Evolutionary conservation across 2,113 vertebrate species (phyloP).

Genomic region (Pogona vitticeps): DNA sequence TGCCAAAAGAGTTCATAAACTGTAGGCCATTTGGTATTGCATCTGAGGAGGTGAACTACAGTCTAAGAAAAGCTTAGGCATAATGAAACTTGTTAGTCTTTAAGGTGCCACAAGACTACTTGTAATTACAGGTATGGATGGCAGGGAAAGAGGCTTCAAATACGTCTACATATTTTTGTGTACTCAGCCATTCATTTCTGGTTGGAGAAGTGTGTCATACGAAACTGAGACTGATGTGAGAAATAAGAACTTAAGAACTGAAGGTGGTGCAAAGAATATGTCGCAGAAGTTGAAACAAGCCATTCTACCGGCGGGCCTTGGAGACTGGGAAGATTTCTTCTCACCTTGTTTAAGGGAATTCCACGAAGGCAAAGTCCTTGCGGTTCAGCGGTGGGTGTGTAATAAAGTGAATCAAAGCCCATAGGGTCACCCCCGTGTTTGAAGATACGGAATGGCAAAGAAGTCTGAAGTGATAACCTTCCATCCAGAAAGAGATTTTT

Average conservation of each 20-base stretch:
- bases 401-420: neutral
- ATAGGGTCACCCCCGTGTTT: constrained; percentile 1
- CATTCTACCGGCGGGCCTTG: neutral
- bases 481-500: constrained; percentile 43
- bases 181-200: neutral
- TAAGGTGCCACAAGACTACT: too few species aligned
- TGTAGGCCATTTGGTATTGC: too few species aligned
- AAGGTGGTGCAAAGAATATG: neutral
- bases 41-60: neutral
- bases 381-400: neutral
- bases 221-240: neutral
- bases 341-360: constrained; percentile 27
- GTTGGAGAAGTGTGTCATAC: neutral
- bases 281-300: neutral
- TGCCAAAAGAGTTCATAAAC: too few species aligned
- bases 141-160: neutral
- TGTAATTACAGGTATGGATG: too few species aligned
- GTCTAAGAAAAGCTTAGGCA: neutral
- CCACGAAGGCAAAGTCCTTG: neutral
- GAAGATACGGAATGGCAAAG: neutral
- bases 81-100: too few species aligned
- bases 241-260: neutral
- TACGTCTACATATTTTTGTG: neutral
- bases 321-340: neutral
- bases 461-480: neutral